These are phyloP conservation scores for Stictonetta naevosa DNA, from an alignment of 2,113 vertebrate genomes.

Conservation along the genomic window DNA sequence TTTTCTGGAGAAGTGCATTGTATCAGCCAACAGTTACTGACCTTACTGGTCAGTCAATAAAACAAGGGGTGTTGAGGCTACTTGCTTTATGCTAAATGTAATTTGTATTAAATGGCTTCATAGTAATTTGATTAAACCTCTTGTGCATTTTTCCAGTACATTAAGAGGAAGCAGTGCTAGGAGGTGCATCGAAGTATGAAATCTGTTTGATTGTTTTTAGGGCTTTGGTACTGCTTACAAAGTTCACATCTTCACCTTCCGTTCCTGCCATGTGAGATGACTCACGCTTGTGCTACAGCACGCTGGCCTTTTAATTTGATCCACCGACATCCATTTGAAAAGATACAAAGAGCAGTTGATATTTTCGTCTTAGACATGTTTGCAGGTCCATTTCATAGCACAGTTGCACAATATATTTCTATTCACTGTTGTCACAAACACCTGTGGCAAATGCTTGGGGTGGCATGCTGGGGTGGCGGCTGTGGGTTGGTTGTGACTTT, in stretches of 20 bases:
- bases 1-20: not conserved
- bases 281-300: not conserved
- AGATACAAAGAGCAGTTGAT: not conserved
- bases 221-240: not conserved
- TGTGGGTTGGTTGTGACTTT: not conserved
- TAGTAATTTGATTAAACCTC: not conserved
- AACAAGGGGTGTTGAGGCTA: not conserved
- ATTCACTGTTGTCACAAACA: not conserved
- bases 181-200: not conserved
- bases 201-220: not conserved
- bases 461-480: not conserved
- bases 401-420: not conserved
- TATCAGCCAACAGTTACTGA: not conserved
- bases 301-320: not conserved
- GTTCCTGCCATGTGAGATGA: not conserved
- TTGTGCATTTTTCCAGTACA: not conserved
- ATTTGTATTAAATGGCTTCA: not conserved
- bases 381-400: not conserved
- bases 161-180: not conserved
- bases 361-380: not conserved
- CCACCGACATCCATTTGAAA: not conserved
- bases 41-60: not conserved
- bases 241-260: not conserved
- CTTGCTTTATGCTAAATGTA: not conserved
- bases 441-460: not conserved